A percentile compares a stretch with the other conserved stretches of the same genome.
Evolutionary conservation across 2,797 vertebrate species (phyloP).

Genomic region (Crenuchus spilurus): DNA sequence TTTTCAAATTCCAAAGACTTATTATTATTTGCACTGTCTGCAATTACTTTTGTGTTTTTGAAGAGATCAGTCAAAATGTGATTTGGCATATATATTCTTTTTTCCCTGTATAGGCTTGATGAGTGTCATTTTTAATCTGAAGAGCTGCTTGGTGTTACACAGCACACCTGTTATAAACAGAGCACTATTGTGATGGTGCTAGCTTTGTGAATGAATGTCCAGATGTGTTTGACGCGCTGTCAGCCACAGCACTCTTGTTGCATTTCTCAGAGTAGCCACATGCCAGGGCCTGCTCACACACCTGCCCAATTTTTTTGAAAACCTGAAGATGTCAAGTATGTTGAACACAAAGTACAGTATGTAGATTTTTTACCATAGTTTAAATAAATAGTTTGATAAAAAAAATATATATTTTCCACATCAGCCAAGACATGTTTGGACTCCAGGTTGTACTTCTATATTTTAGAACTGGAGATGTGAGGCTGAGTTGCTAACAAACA

Average conservation of each 20-base stretch:
- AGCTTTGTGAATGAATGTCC: conserved; percentile 45
- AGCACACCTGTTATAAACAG: conserved; percentile 45
- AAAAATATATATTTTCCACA: no score
- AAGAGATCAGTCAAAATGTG: neutral
- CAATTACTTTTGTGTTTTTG: neutral
- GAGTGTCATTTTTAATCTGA: neutral
- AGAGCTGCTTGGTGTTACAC: conserved; percentile 24
- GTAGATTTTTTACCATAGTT: no score
- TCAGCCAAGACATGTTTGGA: no score
- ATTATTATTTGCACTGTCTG: no score
- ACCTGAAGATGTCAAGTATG: neutral
- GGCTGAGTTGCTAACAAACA: no score
- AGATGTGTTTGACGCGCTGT: conserved; percentile 48
- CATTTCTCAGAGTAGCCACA: conserved; percentile 17
- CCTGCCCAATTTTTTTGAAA: neutral
- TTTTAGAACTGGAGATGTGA: no score
- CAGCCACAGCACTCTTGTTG: conserved; percentile 35
- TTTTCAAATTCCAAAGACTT: no score
- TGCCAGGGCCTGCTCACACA: neutral
- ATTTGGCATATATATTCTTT: neutral
- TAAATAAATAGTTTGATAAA: no score
- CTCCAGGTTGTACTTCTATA: no score
- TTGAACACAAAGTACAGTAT: neutral
- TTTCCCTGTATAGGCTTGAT: neutral
- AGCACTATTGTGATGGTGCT: conserved; percentile 51